Conservation (phyloP, 2,797 vertebrate genomes). For the Labroides dimidiatus region DNA sequence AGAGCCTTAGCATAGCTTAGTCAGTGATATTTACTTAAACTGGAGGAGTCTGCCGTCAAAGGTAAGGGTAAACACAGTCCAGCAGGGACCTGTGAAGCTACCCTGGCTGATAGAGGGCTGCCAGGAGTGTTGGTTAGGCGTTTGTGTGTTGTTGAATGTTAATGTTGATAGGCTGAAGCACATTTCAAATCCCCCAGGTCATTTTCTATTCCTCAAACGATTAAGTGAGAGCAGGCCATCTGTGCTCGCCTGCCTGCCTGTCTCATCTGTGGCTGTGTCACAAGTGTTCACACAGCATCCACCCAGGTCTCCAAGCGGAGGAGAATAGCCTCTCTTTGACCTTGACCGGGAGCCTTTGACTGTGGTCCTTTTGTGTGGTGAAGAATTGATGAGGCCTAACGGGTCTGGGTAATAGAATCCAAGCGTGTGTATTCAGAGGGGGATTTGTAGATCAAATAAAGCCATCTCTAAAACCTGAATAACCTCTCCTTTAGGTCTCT, state of each 20-base stretch:
- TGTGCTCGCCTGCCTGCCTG: conserved; percentile 11
- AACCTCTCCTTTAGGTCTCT: conserved; percentile 58
- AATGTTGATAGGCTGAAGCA: conserved; percentile 34
- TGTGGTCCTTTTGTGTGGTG: conserved; percentile 42
- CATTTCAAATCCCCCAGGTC: conserved; percentile 44
- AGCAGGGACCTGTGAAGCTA: not conserved
- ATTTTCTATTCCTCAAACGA: conserved; percentile 46
- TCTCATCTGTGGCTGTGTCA: conserved; percentile 34
- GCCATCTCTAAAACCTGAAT: conserved; percentile 41
- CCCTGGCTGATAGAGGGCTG: not conserved
- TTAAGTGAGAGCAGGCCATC: conserved; percentile 45
- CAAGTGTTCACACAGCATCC: conserved; percentile 33
- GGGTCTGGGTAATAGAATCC: conserved; percentile 43
- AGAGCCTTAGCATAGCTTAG: conserved; percentile 47
- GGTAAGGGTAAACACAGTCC: conserved; percentile 5
- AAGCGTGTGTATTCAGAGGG: conserved; percentile 40
- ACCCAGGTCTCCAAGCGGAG: conserved; percentile 23
- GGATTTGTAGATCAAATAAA: conserved; percentile 52
- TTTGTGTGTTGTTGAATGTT: conserved; percentile 15
- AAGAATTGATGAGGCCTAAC: conserved; percentile 57
- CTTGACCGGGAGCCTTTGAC: conserved; percentile 43
- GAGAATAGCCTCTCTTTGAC: conserved; percentile 44
- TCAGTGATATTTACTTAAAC: conserved; percentile 58
- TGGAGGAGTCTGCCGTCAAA: conserved; percentile 10
- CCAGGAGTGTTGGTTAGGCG: conserved; percentile 1